These are phyloP conservation scores for Chlorodrepanis virens DNA, from an alignment of 2,113 vertebrate species.

Conservation along the genomic window DNA sequence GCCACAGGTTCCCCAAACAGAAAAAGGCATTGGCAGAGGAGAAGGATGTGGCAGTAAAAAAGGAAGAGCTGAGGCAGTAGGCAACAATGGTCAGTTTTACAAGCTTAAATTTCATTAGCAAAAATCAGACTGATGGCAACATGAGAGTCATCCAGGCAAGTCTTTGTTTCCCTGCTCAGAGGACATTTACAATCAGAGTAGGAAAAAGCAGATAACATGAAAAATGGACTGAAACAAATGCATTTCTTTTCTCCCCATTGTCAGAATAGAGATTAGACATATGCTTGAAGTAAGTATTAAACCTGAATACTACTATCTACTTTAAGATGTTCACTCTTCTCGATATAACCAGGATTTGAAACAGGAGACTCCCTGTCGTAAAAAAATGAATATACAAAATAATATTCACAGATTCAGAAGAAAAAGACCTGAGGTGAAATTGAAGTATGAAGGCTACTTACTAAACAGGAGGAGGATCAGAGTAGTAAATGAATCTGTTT, in stretches of 20 bases:
- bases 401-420: neutral
- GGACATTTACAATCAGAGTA: neutral
- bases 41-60: neutral
- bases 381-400: neutral
- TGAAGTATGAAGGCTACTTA: neutral
- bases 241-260: neutral
- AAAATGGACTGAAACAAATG: neutral
- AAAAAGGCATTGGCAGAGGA: neutral
- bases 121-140: neutral
- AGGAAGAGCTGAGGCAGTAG: neutral
- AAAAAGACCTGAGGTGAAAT: neutral
- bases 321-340: neutral
- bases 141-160: neutral
- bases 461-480: neutral
- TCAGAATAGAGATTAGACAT: neutral
- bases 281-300: neutral
- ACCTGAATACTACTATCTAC: neutral
- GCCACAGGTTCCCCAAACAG: neutral
- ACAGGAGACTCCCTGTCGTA: neutral
- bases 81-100: neutral
- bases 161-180: neutral
- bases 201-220: neutral
- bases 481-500: neutral
- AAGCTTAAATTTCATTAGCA: neutral
- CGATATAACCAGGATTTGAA: neutral